phyloP scores from a whole-genome alignment of 2,797 vertebrate genomes.

The Micromesistius poutassou region DNA sequence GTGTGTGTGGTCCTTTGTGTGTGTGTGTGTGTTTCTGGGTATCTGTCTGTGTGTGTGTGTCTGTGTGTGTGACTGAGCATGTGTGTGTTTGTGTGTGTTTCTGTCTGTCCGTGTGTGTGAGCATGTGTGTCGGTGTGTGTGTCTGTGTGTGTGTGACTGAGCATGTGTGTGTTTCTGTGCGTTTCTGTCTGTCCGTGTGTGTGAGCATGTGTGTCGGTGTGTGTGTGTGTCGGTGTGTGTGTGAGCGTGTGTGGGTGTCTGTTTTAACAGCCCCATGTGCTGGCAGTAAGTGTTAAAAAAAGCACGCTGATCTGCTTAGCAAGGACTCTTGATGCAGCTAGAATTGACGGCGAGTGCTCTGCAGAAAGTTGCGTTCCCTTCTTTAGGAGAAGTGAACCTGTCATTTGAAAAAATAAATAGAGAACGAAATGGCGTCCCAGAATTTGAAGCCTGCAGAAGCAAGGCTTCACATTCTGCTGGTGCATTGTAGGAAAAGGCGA shows the following conservation, averaged over 20 bases:
- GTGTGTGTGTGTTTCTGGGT: too few species aligned
- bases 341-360: not conserved
- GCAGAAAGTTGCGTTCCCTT: not conserved
- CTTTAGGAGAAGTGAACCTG: not conserved
- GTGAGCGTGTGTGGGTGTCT: too few species aligned
- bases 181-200: too few species aligned
- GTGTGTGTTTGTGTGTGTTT: too few species aligned
- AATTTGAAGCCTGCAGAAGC: not conserved
- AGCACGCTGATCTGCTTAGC: not conserved
- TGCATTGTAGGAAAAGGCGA: not conserved
- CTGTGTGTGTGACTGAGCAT: too few species aligned
- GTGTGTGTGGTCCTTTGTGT: too few species aligned
- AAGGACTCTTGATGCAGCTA: not conserved
- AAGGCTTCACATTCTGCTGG: not conserved
- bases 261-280: too few species aligned
- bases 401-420: not conserved
- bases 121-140: not conserved
- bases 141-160: not conserved
- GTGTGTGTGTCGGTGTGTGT: too few species aligned
- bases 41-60: too few species aligned
- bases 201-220: too few species aligned
- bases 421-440: not conserved
- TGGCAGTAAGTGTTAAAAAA: too few species aligned
- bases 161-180: too few species aligned
- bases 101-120: not conserved